phyloP scores from a whole-genome alignment of 2,113 vertebrate genomes.

The Pyxicephalus adspersus region DNA sequence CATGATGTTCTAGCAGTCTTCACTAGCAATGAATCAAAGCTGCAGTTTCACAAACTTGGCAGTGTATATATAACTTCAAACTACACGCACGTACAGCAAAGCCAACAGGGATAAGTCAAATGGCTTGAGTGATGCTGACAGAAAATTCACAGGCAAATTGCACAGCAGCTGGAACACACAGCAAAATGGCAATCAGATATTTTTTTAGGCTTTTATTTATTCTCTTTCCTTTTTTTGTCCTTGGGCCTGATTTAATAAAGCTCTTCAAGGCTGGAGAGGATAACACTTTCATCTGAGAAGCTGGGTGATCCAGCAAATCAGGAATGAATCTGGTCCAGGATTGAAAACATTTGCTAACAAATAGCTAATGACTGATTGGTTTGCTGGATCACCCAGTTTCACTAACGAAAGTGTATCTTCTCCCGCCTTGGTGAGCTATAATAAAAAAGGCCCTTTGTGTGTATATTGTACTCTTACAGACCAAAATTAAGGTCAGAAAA shows the following conservation, averaged over 20 bases:
- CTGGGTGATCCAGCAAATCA: too few relatives aligned
- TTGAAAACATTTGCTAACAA: too few relatives aligned
- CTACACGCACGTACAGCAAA: constrained; percentile 1
- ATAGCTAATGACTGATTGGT: too few relatives aligned
- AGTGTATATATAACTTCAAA: constrained; percentile 22
- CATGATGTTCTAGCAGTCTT: background rate
- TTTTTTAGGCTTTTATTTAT: background rate
- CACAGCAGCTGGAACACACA: background rate
- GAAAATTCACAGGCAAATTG: background rate
- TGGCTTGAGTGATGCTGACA: background rate
- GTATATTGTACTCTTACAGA: background rate
- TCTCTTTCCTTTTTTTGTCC: background rate
- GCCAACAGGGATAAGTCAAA: constrained; percentile 2
- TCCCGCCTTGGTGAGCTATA: too few relatives aligned
- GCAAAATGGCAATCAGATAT: background rate
- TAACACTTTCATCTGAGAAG: too few relatives aligned
- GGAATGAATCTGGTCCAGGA: too few relatives aligned
- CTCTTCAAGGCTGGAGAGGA: too few relatives aligned
- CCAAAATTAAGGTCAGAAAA: background rate
- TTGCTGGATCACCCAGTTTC: too few relatives aligned
- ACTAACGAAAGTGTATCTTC: too few relatives aligned
- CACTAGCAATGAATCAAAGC: background rate
- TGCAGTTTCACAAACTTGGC: background rate
- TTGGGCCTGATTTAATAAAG: too few relatives aligned
- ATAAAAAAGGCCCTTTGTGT: too few relatives aligned